phyloP scores from a whole-genome alignment of 2,797 vertebrate species.

The Meriones psammophilus region DNA sequence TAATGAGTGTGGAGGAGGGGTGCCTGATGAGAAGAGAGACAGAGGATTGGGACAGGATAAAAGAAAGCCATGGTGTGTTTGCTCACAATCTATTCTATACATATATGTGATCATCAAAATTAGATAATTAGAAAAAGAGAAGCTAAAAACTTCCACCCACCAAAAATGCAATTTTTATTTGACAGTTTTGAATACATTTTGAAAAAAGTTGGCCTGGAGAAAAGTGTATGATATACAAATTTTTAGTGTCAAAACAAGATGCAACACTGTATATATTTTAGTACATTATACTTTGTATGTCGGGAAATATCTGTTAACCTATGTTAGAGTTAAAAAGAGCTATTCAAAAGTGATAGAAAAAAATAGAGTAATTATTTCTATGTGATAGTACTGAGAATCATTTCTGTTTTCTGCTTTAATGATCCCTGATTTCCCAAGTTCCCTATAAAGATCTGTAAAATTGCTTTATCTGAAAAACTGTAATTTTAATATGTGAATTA shows the following conservation, averaged over 20 bases:
- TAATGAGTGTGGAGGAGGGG: too few relatives aligned
- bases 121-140: background rate
- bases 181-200: slow-evolving; percentile 9
- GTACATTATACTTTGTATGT: background rate
- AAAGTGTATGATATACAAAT: background rate
- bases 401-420: slow-evolving; percentile 36
- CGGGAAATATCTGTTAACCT: background rate
- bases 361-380: background rate
- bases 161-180: slow-evolving; percentile 28
- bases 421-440: slow-evolving; percentile 12
- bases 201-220: background rate
- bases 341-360: background rate
- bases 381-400: slow-evolving; percentile 3
- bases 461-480: slow-evolving; percentile 27
- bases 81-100: background rate
- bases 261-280: background rate
- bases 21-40: background rate
- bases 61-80: background rate
- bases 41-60: background rate
- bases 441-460: background rate
- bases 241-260: background rate
- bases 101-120: background rate
- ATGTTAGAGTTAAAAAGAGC: background rate
- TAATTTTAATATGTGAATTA: background rate
- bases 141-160: background rate